Evolutionary conservation across 2,113 vertebrate species (phyloP), one percentile per base, ranked within the genome.

Genomic region (Varanus salvator): DNA sequence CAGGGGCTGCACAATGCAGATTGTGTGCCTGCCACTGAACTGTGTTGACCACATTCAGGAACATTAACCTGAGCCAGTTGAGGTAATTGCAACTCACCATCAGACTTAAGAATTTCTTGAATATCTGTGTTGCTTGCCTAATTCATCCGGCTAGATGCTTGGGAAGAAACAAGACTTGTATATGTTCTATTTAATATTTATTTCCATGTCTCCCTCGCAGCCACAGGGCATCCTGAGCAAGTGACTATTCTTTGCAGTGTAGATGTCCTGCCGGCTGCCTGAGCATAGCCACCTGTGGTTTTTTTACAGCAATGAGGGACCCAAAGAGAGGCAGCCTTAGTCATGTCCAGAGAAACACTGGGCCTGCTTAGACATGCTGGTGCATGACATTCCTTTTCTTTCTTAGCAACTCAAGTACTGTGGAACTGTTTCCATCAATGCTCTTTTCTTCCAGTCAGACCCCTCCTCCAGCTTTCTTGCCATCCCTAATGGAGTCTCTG

Each of bases 401-500:
- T 50, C 93, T 44, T 3, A 91, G 87, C 82, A 84, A 74, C 86
- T 84, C 87, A 87, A 44, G 89, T 90, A 57, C 87, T 92, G 88
- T 88, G 90, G 80, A 88, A 78, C 38, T 83, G 34, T 88, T 95
- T 94, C 96, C 94, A 83, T 89, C 88, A 48, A 91, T 92, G 85
- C 84, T 91, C 38, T 54, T 95, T 94, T 71, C 52, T 52, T 92
- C 15, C 77, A 94, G 80, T 71, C 90, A 25, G 0, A 54, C 52
- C 7, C 75, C 71, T 87, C 50, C 38, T 23, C n/a, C 52, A 48
- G 54, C 0, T 0, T 90, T 92, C 68, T 84, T 87, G 84, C 87
- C 1, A 0, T 91, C 92, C 92, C 81, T 83, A 94, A 90, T 85
- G 92, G 90, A 80, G 92, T 90, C 89, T 94, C 91, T 95, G 92